phyloP scores from a whole-genome alignment of 2,888 invertebrate species.

The Drosophila macrospina region DNA sequence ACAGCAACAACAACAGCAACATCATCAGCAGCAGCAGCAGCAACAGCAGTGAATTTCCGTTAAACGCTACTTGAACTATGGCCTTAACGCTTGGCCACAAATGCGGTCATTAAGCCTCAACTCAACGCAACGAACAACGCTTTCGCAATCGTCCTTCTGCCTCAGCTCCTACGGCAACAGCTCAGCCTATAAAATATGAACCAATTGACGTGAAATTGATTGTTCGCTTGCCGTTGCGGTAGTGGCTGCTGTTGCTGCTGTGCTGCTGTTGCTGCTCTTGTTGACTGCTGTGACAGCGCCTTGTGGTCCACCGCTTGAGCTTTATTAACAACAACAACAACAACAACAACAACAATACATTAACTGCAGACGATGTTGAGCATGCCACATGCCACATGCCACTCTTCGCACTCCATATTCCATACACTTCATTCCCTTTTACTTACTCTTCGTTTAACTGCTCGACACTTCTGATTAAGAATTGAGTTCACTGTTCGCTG shows the following conservation, averaged over 20 bases:
- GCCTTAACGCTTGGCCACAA: constrained; percentile 60
- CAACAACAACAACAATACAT: constrained; percentile 66
- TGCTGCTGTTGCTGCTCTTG: constrained; percentile 7
- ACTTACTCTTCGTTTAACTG: constrained; percentile 14
- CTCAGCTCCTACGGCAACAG: constrained; percentile 16
- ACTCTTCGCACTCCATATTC: constrained; percentile 7
- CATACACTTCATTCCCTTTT: not conserved
- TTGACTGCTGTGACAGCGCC: constrained; percentile 44
- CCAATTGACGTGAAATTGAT: constrained; percentile 82
- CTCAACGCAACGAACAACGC: constrained; percentile 11
- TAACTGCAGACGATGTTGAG: constrained; percentile 61
- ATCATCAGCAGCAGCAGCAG: not conserved
- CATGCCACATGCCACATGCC: constrained; percentile 18
- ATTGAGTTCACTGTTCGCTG: constrained; percentile 11
- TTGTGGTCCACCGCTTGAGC: constrained; percentile 61
- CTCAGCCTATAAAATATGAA: constrained; percentile 74
- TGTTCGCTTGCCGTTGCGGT: constrained; percentile 44
- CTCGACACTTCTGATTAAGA: constrained; percentile 16
- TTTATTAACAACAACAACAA: constrained; percentile 71
- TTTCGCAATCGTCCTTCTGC: constrained; percentile 16
- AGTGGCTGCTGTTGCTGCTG: constrained; percentile 8
- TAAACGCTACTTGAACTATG: constrained; percentile 53
- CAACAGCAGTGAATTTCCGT: constrained; percentile 26
- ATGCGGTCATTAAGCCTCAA: constrained; percentile 50
- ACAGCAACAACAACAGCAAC: constrained; percentile 1